Base-by-base conservation (phyloP, 1,140 invertebrate genomes). In the Zophobas atratus region DNA sequence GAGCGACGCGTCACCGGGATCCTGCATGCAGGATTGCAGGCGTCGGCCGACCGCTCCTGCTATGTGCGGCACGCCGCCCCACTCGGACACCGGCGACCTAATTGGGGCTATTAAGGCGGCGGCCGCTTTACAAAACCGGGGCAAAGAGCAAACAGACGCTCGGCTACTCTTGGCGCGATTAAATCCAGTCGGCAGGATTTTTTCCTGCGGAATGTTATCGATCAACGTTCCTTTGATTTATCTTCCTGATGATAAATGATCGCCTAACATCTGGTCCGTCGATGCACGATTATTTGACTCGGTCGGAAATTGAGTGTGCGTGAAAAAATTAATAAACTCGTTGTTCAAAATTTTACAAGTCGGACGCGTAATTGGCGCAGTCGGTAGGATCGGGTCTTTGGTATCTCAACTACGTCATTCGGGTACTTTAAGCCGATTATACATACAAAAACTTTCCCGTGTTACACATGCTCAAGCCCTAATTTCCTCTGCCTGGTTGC, bases 1-100 rank as follows among this genome's bases (percentile, higher is more conserved):
- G 56, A 36, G 34, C 56, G 56, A 32, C 56, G 35, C 35, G 55
- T 41, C 60, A 51, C 38, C 39, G 39, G 1, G 39, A 36, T 67
- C n/a, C 38, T 39, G 60, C 60, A 67, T 67, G 60, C 38, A 67
- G 60, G 60, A 67, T 43, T 67, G 60, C 60, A 67, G 60, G 60
- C 60, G 60, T 41, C 60, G 60, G 60, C 4, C 33, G 60, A 39
- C 20, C 20, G 60, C 5, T 46, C 39, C 33, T 6, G 35, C 38
- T 67, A 67, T 67, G 38, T 46, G 20, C 6, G 39, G 60, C 38
- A 67, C 39, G 36, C 3, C 20, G 36, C 60, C n/a, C 33, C 39
- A 43, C 39, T 60, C 5, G 56, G 56, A 60, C 56, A 6, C 55
- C 5, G 56, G 56, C 35, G 34, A 6, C 55, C 60, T 67, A 67